These are phyloP conservation scores for Telmatherina bonti DNA, from an alignment of 2,797 vertebrate genomes.

Conservation along the genomic window DNA sequence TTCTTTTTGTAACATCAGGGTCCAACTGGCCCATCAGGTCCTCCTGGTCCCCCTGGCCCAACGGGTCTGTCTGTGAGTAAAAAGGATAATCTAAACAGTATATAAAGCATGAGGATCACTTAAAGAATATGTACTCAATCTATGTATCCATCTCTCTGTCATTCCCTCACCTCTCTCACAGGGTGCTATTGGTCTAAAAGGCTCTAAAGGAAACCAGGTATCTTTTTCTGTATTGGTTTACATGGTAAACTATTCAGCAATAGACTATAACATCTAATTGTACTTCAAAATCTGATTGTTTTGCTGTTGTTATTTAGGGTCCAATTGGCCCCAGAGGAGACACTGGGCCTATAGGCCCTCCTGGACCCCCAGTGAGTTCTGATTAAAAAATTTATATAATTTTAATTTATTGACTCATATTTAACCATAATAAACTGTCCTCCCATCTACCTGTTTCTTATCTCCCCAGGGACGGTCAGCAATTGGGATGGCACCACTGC, in stretches of 20 bases:
- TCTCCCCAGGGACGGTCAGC: constrained; percentile 87
- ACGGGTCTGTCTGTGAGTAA: constrained; percentile 90
- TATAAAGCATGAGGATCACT: neutral
- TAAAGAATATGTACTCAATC: neutral
- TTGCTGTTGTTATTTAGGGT: constrained; percentile 81
- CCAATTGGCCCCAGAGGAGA: constrained; percentile 94
- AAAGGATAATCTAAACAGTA: neutral
- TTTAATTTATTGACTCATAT: neutral
- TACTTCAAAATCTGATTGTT: neutral
- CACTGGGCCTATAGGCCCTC: constrained; percentile 88
- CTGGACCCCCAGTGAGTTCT: constrained; percentile 92
- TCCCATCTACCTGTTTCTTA: neutral
- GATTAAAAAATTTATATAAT: neutral
- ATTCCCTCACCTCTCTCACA: constrained; percentile 38
- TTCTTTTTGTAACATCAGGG: constrained; percentile 81
- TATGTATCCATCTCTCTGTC: neutral
- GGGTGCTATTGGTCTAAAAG: constrained; percentile 78
- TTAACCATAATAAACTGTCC: neutral
- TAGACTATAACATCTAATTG: neutral
- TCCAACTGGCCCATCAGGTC: constrained; percentile 86
- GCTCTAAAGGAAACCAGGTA: constrained; percentile 84
- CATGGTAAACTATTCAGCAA: neutral
- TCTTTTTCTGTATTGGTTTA: constrained; percentile 3
- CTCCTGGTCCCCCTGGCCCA: constrained; percentile 88
- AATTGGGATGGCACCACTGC: constrained; percentile 85